Conservation (phyloP, 2,888 invertebrate species). For the Drosophila mercatorum region DNA sequence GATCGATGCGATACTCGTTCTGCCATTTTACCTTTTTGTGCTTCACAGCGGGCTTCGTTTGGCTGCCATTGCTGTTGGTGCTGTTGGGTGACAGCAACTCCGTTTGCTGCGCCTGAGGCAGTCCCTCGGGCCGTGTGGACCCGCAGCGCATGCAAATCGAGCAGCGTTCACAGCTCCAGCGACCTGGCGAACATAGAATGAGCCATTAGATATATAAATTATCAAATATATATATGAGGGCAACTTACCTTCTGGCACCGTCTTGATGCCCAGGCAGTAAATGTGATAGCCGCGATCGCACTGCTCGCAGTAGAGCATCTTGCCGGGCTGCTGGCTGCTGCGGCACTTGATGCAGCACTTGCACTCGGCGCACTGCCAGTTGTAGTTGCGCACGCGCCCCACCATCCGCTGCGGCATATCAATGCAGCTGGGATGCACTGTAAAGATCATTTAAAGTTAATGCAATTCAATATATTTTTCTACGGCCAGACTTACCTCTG, state of each 20-base stretch:
- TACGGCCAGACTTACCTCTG: constrained; percentile 80
- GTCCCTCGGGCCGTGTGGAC: constrained; percentile 86
- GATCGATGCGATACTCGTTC: constrained; percentile 84
- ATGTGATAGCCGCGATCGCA: constrained; percentile 98
- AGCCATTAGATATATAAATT: constrained; percentile 4
- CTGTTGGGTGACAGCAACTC: constrained; percentile 47
- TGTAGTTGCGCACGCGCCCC: constrained; percentile 92
- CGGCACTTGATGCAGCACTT: constrained; percentile 94
- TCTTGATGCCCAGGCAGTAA: constrained; percentile 93
- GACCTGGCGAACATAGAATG: constrained; percentile 84
- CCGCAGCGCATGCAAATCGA: constrained; percentile 89
- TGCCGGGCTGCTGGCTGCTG: constrained; percentile 92
- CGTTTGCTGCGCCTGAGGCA: constrained; percentile 36
- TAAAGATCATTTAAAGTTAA: constrained; percentile 20
- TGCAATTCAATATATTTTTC: no score
- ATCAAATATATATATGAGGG: not conserved
- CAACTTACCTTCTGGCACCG: constrained; percentile 90
- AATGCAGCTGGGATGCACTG: constrained; percentile 94
- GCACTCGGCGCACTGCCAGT: constrained; percentile 97
- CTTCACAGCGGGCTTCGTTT: constrained; percentile 59
- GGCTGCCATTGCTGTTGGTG: constrained; percentile 55
- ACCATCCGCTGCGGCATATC: constrained; percentile 94
- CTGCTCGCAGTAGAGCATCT: constrained; percentile 97
- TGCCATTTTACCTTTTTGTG: constrained; percentile 83
- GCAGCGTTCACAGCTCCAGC: constrained; percentile 95